Evolutionary conservation across 2,113 vertebrate species (phyloP), one percentile per base, ranked within the genome.

Genomic region (Tamias sibiricus): DNA sequence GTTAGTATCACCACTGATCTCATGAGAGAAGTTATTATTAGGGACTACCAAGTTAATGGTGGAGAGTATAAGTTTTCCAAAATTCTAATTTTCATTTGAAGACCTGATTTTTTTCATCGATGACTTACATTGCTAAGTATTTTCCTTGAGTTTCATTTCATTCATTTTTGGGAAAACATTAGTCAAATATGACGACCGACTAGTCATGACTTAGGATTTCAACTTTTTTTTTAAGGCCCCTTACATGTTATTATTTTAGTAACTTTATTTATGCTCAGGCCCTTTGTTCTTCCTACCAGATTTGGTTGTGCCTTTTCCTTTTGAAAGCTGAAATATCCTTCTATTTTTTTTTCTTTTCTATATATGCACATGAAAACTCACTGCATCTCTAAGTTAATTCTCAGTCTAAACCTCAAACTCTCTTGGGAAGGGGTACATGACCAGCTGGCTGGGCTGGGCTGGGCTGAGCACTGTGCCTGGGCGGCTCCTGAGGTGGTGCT

Each of bases 41-140:
- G 8, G 19, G 82, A 80, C 12, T 71, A 30, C 66, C 49, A 79
- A 92, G 76, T 40, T 69, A 24, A 52, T 35, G n/a, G 82, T 47
- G 2, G 47, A 81, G 10, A 30, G 72, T 22, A 32, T 1, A 76
- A 16, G 20, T 77, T 76, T 87, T 93, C 54, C 37, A 54, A 85
- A 94, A 68, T 59, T 79, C 24, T 68, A 4, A 52, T 59, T 92
- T 96, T 93, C 76, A 90, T 64, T 89, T 59, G 30, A 85, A 89
- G 72, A 28, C n/a, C 30, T 44, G 40, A 57, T 52, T 74, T 91
- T 62, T 89, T 52, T 44, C 68, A 72, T 6, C 85, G 74, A 79
- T 47, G 94, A 52, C 28, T 69, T 86, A 74, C 20, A 59, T 40
- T 54, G 69, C 89, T 77, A 85, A 71, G 30, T 85, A 54, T 71